Base-by-base conservation (phyloP, 2,797 vertebrate genomes). In the Gila robusta region DNA sequence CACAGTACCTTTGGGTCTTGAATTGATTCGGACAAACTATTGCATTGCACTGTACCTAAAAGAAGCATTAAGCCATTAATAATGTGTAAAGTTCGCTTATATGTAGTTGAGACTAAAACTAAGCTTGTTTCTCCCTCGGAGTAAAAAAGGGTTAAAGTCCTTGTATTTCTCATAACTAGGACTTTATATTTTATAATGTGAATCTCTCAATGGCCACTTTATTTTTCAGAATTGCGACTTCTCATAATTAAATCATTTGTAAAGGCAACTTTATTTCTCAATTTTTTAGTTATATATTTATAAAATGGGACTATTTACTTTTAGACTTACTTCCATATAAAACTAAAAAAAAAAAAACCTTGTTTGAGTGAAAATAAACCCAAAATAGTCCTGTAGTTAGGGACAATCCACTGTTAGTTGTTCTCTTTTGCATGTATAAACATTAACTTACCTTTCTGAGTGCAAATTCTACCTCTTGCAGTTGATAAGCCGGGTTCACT, bases 401-500 rank as follows among this genome's bases (percentile, higher is more conserved):
- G 26, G 10, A 32, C 78, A 80, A 2, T 16, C 0, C 26, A 21
- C 7, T 35, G 1, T 82, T 41, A 56, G 17, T 71, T 59, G n/a
- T 19, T 28, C 0, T 16, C 47, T 66, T 17, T 3, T 39, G 28
- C 32, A 69, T 16, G 44, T 9, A 32, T 71, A 79, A 79, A 26
- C 23, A 64, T 79, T 72, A 66, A 49, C 84, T 66, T 67, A 98
- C 98, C 97, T 97, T 97, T 83, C 59, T 94, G 72, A 98, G 81
- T 0, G 94, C 94, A 87, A 92, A 95, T 90, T 98, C 97, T 89
- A 96, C 89, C 88, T 99, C 98, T n/a, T 89, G 80, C n/a, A 91
- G 16, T 88, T 98, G 97, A 92, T 97, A 99, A 1, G 97, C 98
- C 35, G 98, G 97, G 91, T 99, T 99, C 90, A 99, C 94, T 37